A percentile compares a stretch with the other conserved stretches of the same genome.
phyloP scores from a whole-genome alignment of 2,888 invertebrate species.

The Drosophila subquinaria region DNA sequence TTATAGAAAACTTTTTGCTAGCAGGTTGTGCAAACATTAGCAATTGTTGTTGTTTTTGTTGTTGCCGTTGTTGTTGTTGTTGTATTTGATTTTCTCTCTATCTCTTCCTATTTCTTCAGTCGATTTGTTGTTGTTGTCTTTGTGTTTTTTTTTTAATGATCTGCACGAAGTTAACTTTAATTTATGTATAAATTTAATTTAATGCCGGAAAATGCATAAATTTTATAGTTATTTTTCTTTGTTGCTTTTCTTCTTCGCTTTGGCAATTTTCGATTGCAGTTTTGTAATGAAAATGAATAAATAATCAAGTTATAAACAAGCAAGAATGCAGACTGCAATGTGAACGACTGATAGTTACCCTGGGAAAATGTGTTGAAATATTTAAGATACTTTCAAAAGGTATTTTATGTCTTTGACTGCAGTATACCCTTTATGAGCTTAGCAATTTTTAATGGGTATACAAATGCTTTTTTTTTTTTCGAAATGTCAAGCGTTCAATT shows the following conservation, averaged over 20 bases:
- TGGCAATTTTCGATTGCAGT: conserved; percentile 43
- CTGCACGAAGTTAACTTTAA: conserved; percentile 81
- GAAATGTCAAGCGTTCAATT: conserved; percentile 63
- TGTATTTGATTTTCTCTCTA: conserved; percentile 20
- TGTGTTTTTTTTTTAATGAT: conserved; percentile 68
- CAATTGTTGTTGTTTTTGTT: conserved; percentile 38
- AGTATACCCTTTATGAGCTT: neutral
- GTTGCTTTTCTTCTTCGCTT: conserved; percentile 17
- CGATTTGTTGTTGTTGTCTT: conserved; percentile 19
- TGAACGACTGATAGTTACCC: conserved; percentile 2
- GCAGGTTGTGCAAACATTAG: conserved; percentile 55
- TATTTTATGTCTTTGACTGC: neutral
- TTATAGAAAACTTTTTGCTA: conserved; percentile 49
- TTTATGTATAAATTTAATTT: conserved; percentile 82
- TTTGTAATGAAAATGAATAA: conserved; percentile 58
- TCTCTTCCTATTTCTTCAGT: conserved; percentile 17
- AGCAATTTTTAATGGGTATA: conserved; percentile 10
- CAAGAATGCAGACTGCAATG: neutral
- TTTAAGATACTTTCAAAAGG: neutral
- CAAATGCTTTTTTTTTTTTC: conserved; percentile 12
- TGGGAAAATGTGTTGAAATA: neutral
- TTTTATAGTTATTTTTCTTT: conserved; percentile 35
- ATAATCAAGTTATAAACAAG: conserved; percentile 25
- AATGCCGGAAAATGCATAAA: conserved; percentile 80
- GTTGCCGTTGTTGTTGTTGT: conserved; percentile 25